These are phyloP conservation scores for Thunnus thynnus DNA, from an alignment of 2,113 vertebrate genomes.

Conservation along the genomic window DNA sequence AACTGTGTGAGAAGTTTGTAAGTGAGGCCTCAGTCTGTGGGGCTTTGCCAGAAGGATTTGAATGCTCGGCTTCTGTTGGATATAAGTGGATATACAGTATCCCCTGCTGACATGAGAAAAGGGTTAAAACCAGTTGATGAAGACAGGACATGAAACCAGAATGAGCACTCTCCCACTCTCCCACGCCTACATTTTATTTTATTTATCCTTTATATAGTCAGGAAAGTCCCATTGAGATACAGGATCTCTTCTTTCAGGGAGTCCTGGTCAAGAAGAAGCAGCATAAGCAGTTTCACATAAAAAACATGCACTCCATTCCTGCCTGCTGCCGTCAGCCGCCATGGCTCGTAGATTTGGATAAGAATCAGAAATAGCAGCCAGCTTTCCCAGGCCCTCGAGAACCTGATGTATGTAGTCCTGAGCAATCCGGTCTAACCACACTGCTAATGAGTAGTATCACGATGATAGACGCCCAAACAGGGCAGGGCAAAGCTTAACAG, in stretches of 20 bases:
- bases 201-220: no score
- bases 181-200: not conserved
- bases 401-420: slow-evolving; percentile 38
- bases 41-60: slow-evolving; percentile 37
- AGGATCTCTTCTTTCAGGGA: no score
- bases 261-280: no score
- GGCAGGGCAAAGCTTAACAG: slow-evolving; percentile 32
- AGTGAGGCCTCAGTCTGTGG: not conserved
- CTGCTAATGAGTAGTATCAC: slow-evolving; percentile 63
- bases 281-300: no score
- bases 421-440: slow-evolving; percentile 47
- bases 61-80: not conserved
- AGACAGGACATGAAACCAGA: slow-evolving; percentile 35
- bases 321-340: slow-evolving; percentile 34
- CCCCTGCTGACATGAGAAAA: slow-evolving; percentile 51
- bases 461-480: slow-evolving; percentile 52
- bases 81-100: slow-evolving; percentile 37
- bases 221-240: no score
- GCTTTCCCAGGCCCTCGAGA: slow-evolving; percentile 49
- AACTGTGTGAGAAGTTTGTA: slow-evolving; percentile 9
- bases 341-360: slow-evolving; percentile 46
- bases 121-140: slow-evolving; percentile 56
- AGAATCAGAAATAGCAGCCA: slow-evolving; percentile 65
- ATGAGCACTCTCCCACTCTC: slow-evolving; percentile 42
- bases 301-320: slow-evolving; percentile 38